Conservation (phyloP, 1,140 invertebrate genomes). For the Piezodorus guildinii region DNA sequence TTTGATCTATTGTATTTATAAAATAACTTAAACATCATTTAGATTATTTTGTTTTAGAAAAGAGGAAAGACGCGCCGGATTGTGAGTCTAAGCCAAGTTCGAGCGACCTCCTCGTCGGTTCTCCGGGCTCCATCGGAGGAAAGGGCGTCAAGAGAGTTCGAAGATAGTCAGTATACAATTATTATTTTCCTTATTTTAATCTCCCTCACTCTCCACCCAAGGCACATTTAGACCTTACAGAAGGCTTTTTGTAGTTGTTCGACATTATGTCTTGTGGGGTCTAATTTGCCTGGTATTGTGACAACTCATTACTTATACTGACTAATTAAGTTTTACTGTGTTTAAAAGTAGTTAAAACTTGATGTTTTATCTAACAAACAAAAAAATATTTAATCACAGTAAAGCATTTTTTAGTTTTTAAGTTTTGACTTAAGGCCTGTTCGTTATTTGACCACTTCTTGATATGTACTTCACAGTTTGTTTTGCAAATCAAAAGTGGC, state of each 20-base stretch:
- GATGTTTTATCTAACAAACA: too few species aligned
- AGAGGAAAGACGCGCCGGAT: slow-evolving; percentile 73
- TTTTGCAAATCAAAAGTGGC: not conserved
- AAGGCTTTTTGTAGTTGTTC: too few species aligned
- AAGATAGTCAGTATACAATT: slow-evolving; percentile 56
- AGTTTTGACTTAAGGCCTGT: not conserved
- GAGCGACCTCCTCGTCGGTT: slow-evolving; percentile 39
- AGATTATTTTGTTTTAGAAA: slow-evolving; percentile 45
- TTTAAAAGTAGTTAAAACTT: not conserved
- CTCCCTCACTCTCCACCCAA: too few species aligned
- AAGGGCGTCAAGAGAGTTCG: slow-evolving; percentile 58
- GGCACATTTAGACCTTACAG: too few species aligned
- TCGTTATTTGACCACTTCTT: not conserved
- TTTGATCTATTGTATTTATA: slow-evolving; percentile 13
- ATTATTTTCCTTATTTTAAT: too few species aligned
- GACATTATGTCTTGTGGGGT: not conserved
- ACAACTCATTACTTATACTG: slow-evolving; percentile 1
- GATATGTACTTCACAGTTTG: not conserved
- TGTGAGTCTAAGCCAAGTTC: slow-evolving; percentile 62
- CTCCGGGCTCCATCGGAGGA: slow-evolving; percentile 39
- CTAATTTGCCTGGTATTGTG: slow-evolving; percentile 17
- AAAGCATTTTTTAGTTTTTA: slow-evolving; percentile 5
- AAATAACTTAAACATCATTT: not conserved
- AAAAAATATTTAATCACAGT: not conserved
- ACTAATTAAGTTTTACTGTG: slow-evolving; percentile 2